A percentile compares a stretch with the other conserved stretches of the same genome.
phyloP scores from a whole-genome alignment of 1,140 invertebrate genomes.

The Papilio aristodemus region DNA sequence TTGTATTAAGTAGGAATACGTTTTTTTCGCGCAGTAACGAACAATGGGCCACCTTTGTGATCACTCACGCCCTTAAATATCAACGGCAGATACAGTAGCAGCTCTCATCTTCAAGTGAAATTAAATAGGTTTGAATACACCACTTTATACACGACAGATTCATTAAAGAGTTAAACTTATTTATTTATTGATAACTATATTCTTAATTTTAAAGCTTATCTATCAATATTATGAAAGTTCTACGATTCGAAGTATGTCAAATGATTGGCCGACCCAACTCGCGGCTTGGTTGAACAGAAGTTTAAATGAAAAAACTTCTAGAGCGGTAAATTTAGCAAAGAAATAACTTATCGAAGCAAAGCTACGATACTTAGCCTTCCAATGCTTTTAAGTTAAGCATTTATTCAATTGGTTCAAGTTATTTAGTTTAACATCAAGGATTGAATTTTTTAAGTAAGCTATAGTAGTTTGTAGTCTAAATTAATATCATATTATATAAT shows the following conservation, averaged over 20 bases:
- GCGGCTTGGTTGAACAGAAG: slow-evolving; percentile 2
- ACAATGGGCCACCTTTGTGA: no score
- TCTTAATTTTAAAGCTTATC: neutral
- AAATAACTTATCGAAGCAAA: slow-evolving; percentile 16
- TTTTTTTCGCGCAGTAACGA: no score
- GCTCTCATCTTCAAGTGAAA: no score
- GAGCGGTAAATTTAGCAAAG: slow-evolving; percentile 16
- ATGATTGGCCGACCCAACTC: neutral
- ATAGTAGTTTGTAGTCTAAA: no score
- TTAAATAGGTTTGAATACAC: no score
- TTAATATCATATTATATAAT: no score
- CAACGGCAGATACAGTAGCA: no score
- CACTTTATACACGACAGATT: no score
- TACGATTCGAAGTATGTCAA: slow-evolving; percentile 2
- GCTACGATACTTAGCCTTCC: slow-evolving; percentile 10
- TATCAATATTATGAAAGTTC: slow-evolving; percentile 3
- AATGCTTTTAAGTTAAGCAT: slow-evolving; percentile 7
- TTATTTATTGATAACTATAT: neutral
- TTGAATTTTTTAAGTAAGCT: no score
- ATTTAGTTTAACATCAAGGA: neutral
- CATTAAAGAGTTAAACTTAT: no score
- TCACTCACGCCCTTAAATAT: no score
- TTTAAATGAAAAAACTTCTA: slow-evolving; percentile 23
- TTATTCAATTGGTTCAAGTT: neutral
- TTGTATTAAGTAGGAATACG: no score